Conservation (phyloP, 1,140 invertebrate species). For the Arctopsyche grandis region DNA sequence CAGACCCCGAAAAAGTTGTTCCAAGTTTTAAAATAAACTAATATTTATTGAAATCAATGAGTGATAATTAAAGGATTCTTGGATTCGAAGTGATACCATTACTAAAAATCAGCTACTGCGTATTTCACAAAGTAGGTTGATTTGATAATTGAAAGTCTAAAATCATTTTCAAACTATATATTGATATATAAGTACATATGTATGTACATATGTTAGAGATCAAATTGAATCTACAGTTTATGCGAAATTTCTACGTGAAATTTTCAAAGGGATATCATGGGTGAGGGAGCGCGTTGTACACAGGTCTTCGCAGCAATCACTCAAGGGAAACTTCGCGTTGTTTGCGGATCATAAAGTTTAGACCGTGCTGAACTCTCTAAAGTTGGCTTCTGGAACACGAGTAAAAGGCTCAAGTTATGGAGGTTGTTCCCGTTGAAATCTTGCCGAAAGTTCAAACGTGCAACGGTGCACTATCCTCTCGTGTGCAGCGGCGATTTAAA, state of each 20-base stretch:
- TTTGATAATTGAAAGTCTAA: too few relatives aligned
- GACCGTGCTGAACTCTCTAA: slow-evolving; percentile 7
- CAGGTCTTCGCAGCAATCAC: slow-evolving; percentile 39
- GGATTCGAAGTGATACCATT: too few relatives aligned
- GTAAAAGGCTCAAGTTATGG: slow-evolving; percentile 49
- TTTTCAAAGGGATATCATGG: slow-evolving; percentile 8
- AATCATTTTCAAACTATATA: too few relatives aligned
- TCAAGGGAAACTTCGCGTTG: slow-evolving; percentile 45
- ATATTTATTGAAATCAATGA: too few relatives aligned
- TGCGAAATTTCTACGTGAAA: neutral
- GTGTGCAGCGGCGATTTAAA: neutral
- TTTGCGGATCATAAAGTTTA: slow-evolving; percentile 52
- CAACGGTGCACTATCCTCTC: neutral
- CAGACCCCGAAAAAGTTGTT: too few relatives aligned
- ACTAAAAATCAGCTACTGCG: too few relatives aligned
- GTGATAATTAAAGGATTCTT: too few relatives aligned
- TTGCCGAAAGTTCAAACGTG: slow-evolving; percentile 27
- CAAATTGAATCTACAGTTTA: too few relatives aligned
- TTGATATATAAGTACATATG: too few relatives aligned
- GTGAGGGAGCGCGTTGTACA: neutral
- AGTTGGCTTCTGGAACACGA: slow-evolving; percentile 46
- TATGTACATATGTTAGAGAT: too few relatives aligned
- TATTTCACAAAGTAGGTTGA: too few relatives aligned
- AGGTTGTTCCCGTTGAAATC: slow-evolving; percentile 41
- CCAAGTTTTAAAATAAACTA: too few relatives aligned